Evolutionary conservation across 2,113 vertebrate genomes (phyloP), one percentile per base, ranked within the genome.

Genomic region (Galbula dea): DNA sequence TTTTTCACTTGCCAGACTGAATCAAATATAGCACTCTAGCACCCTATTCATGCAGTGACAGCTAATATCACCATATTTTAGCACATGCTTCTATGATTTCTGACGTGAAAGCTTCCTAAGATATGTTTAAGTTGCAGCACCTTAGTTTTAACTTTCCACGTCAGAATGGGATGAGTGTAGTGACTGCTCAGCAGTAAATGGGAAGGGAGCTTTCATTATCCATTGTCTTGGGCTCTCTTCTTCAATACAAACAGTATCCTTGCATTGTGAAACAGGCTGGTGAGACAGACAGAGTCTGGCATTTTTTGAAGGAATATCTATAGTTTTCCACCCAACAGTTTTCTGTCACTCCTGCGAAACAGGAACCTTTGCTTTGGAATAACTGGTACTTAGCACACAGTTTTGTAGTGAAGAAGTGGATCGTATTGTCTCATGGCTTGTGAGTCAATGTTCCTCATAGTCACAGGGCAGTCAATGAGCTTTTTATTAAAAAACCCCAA

Each of bases 251-350:
- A 29, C 58, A 57, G 24, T 4, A 34, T 2, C 5, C 27, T 84
- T 78, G 41, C 45, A 68, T 62, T 75, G 58, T 68, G 48, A 58
- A 79, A 20, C 62, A 84, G 54, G 18, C 41, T 92, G 37, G 41
- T 54, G 49, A 93, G 58, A 49, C 81, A 89, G 81, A 87, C 29
- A 34, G 48, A 73, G 54, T 61, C 81, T 78, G 89, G 69, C 77
- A 89, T 90, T 94, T 94, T 73, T 39, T 6, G 75, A 62, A 75
- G 46, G 77, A 54, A 43, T 95, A 96, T 94, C 94, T 95, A 89
- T 87, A 96, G 75, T 69, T 54, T 89, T 90, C 30, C 29, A 76
- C 66, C 48, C 83, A 81, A 52, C 52, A 52, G 43, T 52, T 94
- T 83, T 76, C 71, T 87, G 69, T 89, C 69, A 65, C 29, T 73